Conservation (phyloP, 2,113 vertebrate genomes). For the Solea senegalensis region DNA sequence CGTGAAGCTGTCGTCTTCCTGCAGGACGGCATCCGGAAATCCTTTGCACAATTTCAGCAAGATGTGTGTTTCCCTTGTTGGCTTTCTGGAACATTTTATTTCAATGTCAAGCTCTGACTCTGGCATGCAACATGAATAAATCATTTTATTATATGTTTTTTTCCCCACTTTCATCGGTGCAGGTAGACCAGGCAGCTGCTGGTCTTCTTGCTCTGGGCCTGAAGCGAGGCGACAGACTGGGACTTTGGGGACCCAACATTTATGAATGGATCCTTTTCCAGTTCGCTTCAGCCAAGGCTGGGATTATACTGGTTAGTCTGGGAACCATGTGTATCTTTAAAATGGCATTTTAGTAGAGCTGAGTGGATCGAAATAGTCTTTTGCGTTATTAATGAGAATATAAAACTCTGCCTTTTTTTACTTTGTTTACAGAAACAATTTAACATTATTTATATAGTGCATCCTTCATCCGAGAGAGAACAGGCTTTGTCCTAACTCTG, state of each 20-base stretch:
- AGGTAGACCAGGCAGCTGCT: conserved; percentile 80
- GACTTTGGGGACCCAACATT: conserved; percentile 92
- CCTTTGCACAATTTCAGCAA: conserved; percentile 86
- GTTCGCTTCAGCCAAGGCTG: conserved; percentile 90
- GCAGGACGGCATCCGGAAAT: conserved; percentile 83
- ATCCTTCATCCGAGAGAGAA: too few relatives aligned
- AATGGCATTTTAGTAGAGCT: too few relatives aligned
- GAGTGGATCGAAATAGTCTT: too few relatives aligned
- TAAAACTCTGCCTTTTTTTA: too few relatives aligned
- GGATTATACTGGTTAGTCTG: conserved; percentile 90
- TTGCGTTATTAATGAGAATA: too few relatives aligned
- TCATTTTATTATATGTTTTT: not conserved
- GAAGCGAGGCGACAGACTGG: conserved; percentile 87
- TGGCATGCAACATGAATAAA: too few relatives aligned
- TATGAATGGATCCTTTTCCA: conserved; percentile 94
- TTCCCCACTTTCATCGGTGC: not conserved
- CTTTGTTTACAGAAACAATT: too few relatives aligned
- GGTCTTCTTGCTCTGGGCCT: conserved; percentile 91
- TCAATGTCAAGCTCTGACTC: too few relatives aligned
- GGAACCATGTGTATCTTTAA: not conserved
- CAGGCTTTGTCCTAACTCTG: too few relatives aligned
- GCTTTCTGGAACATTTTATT: not conserved
- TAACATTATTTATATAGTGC: too few relatives aligned
- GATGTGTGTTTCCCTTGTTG: conserved; percentile 79
- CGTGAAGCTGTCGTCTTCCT: conserved; percentile 84